A percentile compares a stretch with the other conserved stretches of the same genome.
Evolutionary conservation across 2,888 invertebrate genomes (phyloP).

Genomic region (Chrysina gloriosa): DNA sequence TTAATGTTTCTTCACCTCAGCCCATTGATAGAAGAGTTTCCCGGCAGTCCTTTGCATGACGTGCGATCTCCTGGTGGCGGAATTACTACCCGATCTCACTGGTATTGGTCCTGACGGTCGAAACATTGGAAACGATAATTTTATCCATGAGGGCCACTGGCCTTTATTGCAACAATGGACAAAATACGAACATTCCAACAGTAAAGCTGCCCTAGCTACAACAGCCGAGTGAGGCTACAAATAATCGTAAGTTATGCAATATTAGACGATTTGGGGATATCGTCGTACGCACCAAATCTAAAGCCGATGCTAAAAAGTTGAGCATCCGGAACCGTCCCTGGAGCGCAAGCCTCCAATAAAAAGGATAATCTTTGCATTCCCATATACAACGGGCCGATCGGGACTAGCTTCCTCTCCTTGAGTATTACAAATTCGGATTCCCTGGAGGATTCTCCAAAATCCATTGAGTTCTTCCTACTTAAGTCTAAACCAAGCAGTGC

Average conservation of each 20-base stretch:
- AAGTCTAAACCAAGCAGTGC: conserved; percentile 67
- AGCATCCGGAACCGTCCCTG: conserved; percentile 96
- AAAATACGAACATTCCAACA: conserved; percentile 95
- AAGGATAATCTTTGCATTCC: conserved; percentile 93
- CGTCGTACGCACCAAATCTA: conserved; percentile 83
- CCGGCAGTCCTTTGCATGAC: conserved; percentile 91
- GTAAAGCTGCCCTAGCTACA: conserved; percentile 89
- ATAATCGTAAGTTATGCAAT: conserved; percentile 32
- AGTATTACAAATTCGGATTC: conserved; percentile 90
- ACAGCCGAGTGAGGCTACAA: conserved; percentile 92
- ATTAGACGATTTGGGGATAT: not conserved
- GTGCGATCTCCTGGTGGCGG: conserved; percentile 69
- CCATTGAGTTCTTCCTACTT: conserved; percentile 85
- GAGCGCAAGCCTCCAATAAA: conserved; percentile 93
- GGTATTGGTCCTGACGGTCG: conserved; percentile 76
- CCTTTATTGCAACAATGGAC: conserved; percentile 98
- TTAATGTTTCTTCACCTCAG: conserved; percentile 72
- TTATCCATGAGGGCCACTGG: conserved; percentile 99
- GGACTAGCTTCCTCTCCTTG: conserved; percentile 88
- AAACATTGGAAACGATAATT: conserved; percentile 82
- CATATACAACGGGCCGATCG: conserved; percentile 81
- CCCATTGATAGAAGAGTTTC: conserved; percentile 98
- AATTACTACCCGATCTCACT: conserved; percentile 62
- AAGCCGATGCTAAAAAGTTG: conserved; percentile 92
- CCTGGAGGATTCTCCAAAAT: conserved; percentile 81